Percentiles rank a stretch among this genome's conserved stretches.
phyloP scores from a whole-genome alignment of 2,113 vertebrate species.

The Scomber japonicus region DNA sequence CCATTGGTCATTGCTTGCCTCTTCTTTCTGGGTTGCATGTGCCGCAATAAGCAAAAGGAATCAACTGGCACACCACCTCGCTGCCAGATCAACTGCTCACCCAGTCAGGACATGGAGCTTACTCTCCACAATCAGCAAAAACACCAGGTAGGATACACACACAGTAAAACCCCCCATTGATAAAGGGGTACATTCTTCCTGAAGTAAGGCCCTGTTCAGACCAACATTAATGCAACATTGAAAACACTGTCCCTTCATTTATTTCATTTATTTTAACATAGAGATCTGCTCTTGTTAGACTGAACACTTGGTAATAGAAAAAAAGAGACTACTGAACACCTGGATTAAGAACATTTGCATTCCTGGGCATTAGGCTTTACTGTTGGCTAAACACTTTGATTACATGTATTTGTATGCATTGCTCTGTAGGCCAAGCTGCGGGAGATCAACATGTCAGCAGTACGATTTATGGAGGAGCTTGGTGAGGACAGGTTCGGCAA shows the following conservation, averaged over 20 bases:
- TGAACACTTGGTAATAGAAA: background rate
- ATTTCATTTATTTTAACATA: background rate
- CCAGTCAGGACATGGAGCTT: conserved; percentile 95
- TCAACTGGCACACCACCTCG: conserved; percentile 87
- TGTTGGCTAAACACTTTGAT: conserved; percentile 17
- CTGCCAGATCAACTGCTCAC: conserved; percentile 89
- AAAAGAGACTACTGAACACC: background rate
- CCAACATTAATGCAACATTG: background rate
- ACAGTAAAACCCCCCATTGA: background rate
- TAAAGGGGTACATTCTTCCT: background rate
- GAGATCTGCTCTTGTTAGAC: background rate
- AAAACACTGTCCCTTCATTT: background rate
- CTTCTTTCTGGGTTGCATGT: conserved; percentile 96
- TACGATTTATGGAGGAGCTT: conserved; percentile 96
- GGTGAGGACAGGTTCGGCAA: conserved; percentile 97
- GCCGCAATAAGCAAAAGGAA: conserved; percentile 94
- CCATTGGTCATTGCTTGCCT: conserved; percentile 95
- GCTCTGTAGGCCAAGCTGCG: conserved; percentile 89
- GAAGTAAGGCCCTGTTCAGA: background rate
- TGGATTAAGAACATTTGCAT: conserved; percentile 19
- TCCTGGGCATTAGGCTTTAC: background rate
- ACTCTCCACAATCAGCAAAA: conserved; percentile 94
- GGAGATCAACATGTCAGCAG: conserved; percentile 93
- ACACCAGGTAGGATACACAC: conserved; percentile 85
- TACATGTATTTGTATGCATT: conserved; percentile 20